Evolutionary conservation across 2,888 invertebrate species (phyloP), one percentile per base, ranked within the genome.

Genomic region (Xanthia togata): DNA sequence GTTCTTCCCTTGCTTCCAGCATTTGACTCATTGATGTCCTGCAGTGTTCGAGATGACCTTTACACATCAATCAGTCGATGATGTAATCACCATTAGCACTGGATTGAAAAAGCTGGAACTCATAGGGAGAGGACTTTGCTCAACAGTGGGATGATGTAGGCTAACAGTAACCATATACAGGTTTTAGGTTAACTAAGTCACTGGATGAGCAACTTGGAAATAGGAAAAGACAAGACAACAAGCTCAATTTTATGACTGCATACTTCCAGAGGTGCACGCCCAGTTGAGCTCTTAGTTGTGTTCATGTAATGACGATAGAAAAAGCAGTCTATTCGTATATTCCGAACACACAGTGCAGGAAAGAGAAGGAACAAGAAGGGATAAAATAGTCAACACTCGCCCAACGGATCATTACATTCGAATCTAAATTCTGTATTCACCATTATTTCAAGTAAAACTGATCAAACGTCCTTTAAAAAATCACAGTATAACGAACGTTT

Each of bases 401-500:
- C n/a, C 12, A 55, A 23, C 35, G 23, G n/a, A 11, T 17, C 17
- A 20, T 57, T 26, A 20, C 12, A 44, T 70, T 60, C 14, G 12
- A 44, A 44, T 4, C 23, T 26, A 14, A n/a, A 17, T 41, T 9
- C 26, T 35, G 5, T 17, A 38, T n/a, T n/a, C 8, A 2, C 26
- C 12, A 60, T 41, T 17, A 35, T 41, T 35, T 41, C 31, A 47
- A 23, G n/a, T 41, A 26, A 70, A 57, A 23, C n/a, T 35, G 44
- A 35, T 35, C 5, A 62, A 47, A 55, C n/a, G 4, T 17, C 55
- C 41, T 35, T 70, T 44, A 17, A 12, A 57, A 70, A 80, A 70
- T 71, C 57, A 67, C 41, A 64, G 62, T 26, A 62, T 57, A 20
- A 70, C 31, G 31, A 31, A 76, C 55, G 70, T 50, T 59, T 62